Base-by-base conservation (phyloP, 2,113 vertebrate genomes). In the Cebus imitator region DNA sequence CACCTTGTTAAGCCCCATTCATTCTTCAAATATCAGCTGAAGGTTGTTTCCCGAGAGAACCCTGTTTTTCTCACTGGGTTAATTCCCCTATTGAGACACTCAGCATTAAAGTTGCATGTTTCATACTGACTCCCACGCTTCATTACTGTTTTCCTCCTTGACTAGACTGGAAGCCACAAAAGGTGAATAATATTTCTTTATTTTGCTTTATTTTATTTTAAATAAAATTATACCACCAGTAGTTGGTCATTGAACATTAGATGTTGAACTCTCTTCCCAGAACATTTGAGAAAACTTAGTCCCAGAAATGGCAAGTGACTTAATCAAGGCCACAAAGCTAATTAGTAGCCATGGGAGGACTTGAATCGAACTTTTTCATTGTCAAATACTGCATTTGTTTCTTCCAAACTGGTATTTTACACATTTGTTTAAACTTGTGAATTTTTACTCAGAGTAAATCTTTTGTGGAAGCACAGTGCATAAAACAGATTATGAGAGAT, bases 401-500 rank as follows among this genome's bases (percentile, higher is more conserved):
- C 48, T 61, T 57, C 55, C 58, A 66, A 90, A 73, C 3, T 43
- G 27, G 21, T 73, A 0, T 97, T 92, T 76, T 73, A n/a, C 80
- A 45, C 11, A 75, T 94, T 90, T 87, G 40, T 55, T 75, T 86
- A 94, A 87, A 32, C 16, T 2, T 75, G 0, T 50, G 30, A 10
- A 82, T 64, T 90, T 92, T 86, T 45, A 64, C 14, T 94, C 55
- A 72, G 81, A 84, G 61, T 55, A 88, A 96, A 78, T 82, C 2
- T 76, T 87, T 75, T 73, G 25, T 85, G 50, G 57, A 84, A 92
- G 11, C 35, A 76, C 23, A 94, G 43, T 82, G 4, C 30, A 37
- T 73, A 61, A 93, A 90, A 66, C 6, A 94, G 78, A 95, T 83
- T 43, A 55, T 75, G 72, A 87, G 91, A 73, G 48, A 87, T 76